A percentile compares a stretch with the other conserved stretches of the same genome.
Conservation (phyloP, 2,888 invertebrate species). For the Spisula solida region DNA sequence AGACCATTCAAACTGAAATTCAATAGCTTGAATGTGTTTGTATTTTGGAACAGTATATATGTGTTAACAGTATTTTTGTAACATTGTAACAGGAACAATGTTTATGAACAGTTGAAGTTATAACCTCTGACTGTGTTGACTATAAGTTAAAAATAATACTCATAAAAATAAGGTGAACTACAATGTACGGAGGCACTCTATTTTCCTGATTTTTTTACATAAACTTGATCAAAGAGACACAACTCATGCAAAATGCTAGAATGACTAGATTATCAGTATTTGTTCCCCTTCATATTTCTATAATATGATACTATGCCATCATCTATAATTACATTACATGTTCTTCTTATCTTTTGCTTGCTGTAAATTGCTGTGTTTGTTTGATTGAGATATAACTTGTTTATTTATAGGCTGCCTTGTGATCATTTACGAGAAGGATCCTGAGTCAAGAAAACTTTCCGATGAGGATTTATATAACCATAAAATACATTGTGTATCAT, state of each 20-base stretch:
- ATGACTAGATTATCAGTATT: neutral
- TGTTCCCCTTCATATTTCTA: neutral
- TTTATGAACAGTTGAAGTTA: no score
- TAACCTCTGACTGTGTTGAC: no score
- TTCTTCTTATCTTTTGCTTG: no score
- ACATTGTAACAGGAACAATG: no score
- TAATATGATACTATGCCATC: neutral
- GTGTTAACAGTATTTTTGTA: no score
- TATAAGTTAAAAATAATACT: no score
- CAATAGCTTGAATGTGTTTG: neutral
- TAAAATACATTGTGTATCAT: constrained; percentile 2
- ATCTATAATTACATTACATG: no score
- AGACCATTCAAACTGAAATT: neutral
- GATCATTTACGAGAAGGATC: constrained; percentile 16
- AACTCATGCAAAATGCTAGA: neutral
- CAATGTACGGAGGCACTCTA: no score
- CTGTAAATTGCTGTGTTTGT: neutral
- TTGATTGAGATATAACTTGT: no score
- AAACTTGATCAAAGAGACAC: neutral
- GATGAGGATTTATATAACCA: neutral
- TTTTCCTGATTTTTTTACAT: no score
- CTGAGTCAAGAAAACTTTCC: neutral
- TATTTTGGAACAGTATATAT: no score
- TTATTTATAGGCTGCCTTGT: constrained; percentile 4
- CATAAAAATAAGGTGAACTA: no score